These are phyloP conservation scores for Acholoe squamosa DNA, from an alignment of 2,888 invertebrate species.

Conservation along the genomic window DNA sequence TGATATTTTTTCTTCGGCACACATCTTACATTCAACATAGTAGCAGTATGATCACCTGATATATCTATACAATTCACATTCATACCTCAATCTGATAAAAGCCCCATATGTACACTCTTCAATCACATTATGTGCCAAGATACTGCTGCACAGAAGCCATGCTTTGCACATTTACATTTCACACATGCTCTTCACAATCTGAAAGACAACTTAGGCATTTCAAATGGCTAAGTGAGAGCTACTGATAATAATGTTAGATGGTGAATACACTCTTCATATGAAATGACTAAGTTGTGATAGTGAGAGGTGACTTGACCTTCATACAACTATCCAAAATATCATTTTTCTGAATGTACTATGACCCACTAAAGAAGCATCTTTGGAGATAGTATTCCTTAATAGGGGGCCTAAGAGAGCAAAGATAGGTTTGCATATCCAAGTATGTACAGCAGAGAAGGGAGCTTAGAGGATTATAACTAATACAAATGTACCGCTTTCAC, in stretches of 20 bases:
- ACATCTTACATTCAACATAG: no score
- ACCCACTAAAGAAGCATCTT: neutral
- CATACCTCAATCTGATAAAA: no score
- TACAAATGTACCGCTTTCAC: neutral
- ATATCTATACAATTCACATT: no score
- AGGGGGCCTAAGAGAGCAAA: neutral
- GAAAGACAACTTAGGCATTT: neutral
- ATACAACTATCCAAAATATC: neutral
- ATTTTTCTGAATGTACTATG: neutral
- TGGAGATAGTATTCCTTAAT: neutral
- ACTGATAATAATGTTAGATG: neutral
- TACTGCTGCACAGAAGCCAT: no score
- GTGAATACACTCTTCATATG: neutral
- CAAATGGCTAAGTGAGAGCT: neutral
- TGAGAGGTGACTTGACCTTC: neutral
- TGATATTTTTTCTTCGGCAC: no score
- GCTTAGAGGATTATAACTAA: neutral
- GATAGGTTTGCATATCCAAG: neutral
- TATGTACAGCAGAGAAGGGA: neutral
- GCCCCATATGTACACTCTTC: no score
- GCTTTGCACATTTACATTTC: neutral
- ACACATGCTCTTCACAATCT: neutral
- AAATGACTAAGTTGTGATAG: conserved; percentile 11
- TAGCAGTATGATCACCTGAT: no score
- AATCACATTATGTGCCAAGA: no score